Percentiles rank a stretch among this genome's conserved stretches.
Evolutionary conservation across 2,888 invertebrate genomes (phyloP).

Genomic region (Trichopria drosophilae): DNA sequence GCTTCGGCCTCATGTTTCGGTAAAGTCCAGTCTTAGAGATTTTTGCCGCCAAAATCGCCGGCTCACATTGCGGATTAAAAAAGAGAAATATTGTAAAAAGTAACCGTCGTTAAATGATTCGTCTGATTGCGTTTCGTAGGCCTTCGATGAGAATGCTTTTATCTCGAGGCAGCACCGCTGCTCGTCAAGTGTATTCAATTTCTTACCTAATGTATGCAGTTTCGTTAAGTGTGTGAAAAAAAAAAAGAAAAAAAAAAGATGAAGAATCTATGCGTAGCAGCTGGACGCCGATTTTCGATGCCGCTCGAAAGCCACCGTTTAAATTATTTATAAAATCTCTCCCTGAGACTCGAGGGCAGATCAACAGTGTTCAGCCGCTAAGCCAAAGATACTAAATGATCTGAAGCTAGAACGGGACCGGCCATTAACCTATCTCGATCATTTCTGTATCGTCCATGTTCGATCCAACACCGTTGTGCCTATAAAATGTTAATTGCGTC

Average conservation of each 20-base stretch:
- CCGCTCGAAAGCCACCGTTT: conserved; percentile 39
- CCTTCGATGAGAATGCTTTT: conserved; percentile 20
- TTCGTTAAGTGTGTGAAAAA: conserved; percentile 38
- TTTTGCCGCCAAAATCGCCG: too few species aligned
- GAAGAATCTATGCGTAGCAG: conserved; percentile 48
- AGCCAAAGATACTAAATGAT: conserved; percentile 40
- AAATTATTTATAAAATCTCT: conserved; percentile 46
- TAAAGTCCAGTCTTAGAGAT: too few species aligned
- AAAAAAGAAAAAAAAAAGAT: conserved; percentile 44
- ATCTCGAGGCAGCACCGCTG: conserved; percentile 21
- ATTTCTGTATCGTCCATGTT: conserved; percentile 53
- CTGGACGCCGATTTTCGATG: conserved; percentile 42
- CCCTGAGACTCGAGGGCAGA: conserved; percentile 46
- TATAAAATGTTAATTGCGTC: conserved; percentile 26
- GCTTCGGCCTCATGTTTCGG: too few species aligned
- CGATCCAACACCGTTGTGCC: conserved; percentile 51
- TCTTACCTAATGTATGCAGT: conserved; percentile 34
- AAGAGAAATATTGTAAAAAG: conserved; percentile 16
- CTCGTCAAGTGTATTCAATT: conserved; percentile 37
- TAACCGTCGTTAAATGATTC: conserved; percentile 3
- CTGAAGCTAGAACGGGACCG: conserved; percentile 37
- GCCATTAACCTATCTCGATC: conserved; percentile 52
- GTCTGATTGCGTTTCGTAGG: conserved; percentile 8
- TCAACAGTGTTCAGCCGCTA: conserved; percentile 19
- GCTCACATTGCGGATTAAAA: too few species aligned